Evolutionary conservation across 2,113 vertebrate species (phyloP).

Genomic region (Theristicus caerulescens): DNA sequence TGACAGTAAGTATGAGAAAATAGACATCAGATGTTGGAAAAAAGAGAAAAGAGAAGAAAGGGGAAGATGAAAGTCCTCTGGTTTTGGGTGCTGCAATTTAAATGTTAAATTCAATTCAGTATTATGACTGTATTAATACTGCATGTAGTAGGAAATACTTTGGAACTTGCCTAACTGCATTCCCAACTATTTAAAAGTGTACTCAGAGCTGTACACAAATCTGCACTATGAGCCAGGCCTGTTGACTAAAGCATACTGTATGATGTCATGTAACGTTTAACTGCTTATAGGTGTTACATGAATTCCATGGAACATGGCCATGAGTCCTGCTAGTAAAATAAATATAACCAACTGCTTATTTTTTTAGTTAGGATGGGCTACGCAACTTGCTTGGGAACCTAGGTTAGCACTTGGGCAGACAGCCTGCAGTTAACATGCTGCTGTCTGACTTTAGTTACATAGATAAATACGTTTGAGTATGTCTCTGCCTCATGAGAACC

Average conservation of each 20-base stretch:
- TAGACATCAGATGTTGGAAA: background rate
- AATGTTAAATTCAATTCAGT: background rate
- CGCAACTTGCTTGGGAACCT: background rate
- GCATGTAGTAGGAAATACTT: background rate
- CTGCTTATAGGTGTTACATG: background rate
- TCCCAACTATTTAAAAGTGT: background rate
- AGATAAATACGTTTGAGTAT: background rate
- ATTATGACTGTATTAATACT: background rate
- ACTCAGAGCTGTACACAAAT: background rate
- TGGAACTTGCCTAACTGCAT: background rate
- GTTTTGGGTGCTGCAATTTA: background rate
- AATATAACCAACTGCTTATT: background rate
- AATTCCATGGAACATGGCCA: background rate
- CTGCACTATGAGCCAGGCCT: background rate
- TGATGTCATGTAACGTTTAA: background rate
- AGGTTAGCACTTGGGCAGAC: background rate
- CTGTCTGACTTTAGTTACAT: background rate
- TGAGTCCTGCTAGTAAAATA: background rate
- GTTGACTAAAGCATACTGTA: background rate
- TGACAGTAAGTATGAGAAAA: conserved; percentile 86
- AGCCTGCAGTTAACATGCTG: background rate
- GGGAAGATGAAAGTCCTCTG: background rate
- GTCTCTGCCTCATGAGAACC: background rate
- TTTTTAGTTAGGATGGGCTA: background rate
- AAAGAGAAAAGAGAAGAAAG: background rate